Evolutionary conservation across 2,888 invertebrate genomes (phyloP).

Genomic region (Oscheius sp.): DNA sequence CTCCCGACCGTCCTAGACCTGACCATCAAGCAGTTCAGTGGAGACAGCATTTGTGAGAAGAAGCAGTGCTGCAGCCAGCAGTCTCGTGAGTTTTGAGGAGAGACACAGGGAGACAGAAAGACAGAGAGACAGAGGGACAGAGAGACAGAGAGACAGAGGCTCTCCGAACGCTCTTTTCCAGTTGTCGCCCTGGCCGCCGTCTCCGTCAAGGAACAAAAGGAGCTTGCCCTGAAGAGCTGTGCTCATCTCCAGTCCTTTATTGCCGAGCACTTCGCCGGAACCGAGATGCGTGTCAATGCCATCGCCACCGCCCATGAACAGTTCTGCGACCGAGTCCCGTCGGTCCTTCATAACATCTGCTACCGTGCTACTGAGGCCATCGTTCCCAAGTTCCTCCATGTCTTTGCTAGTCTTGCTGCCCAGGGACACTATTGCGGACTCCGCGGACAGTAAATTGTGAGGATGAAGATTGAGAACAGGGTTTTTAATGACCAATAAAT

Average conservation of each 20-base stretch:
- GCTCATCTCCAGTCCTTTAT: constrained; percentile 11
- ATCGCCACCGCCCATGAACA: constrained; percentile 12
- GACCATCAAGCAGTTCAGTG: constrained; percentile 60
- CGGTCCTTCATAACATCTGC: constrained; percentile 20
- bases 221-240: constrained; percentile 7
- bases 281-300: constrained; percentile 22
- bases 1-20: constrained; percentile 62
- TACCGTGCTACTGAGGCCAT: background rate
- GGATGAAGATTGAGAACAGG: too few relatives aligned
- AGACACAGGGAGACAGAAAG: background rate
- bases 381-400: constrained; percentile 2
- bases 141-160: background rate
- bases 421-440: constrained; percentile 6
- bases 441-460: too few relatives aligned
- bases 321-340: constrained; percentile 10
- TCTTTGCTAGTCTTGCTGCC: constrained; percentile 2
- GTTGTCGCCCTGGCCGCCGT: constrained; percentile 7
- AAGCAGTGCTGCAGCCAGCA: constrained; percentile 7
- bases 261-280: background rate
- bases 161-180: background rate
- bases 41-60: constrained; percentile 49
- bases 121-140: background rate
- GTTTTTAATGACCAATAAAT: too few relatives aligned
- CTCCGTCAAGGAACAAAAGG: constrained; percentile 1
- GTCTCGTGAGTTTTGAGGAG: constrained; percentile 9